Percentiles rank a stretch among this genome's conserved stretches.
Evolutionary conservation across 2,888 invertebrate species (phyloP).

Genomic region (Synanthedon formicaeformis): DNA sequence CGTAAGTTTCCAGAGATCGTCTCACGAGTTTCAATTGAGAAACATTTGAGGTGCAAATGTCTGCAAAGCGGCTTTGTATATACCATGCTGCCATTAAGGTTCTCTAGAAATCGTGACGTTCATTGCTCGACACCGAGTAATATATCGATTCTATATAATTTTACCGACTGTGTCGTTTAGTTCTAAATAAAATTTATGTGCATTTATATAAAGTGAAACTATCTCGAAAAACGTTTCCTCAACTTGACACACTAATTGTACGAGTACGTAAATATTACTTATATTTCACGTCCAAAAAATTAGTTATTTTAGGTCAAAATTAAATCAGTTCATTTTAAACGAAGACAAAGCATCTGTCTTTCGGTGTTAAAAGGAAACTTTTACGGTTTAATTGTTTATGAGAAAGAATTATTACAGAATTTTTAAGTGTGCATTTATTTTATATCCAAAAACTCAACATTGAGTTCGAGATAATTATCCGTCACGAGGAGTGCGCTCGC

Average conservation of each 20-base stretch:
- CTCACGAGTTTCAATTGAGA: slow-evolving; percentile 13
- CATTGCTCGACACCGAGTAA: slow-evolving; percentile 10
- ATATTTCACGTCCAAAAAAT: too few species aligned
- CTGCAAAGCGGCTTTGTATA: slow-evolving; percentile 2
- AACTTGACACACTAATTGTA: too few species aligned
- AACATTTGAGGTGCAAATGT: slow-evolving; percentile 12
- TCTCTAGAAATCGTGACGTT: slow-evolving; percentile 17
- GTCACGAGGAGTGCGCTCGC: slow-evolving; percentile 33
- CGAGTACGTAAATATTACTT: too few species aligned
- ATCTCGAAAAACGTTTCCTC: too few species aligned
- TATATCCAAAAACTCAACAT: background rate
- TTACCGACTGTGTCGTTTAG: background rate
- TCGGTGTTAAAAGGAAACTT: too few species aligned
- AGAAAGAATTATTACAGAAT: background rate
- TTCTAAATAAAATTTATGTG: too few species aligned
- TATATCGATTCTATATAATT: slow-evolving; percentile 15
- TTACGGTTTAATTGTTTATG: too few species aligned
- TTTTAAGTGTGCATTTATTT: background rate
- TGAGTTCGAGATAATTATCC: slow-evolving; percentile 39
- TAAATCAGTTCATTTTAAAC: too few species aligned
- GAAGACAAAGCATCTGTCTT: too few species aligned
- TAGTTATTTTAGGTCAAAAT: too few species aligned
- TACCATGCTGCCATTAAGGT: slow-evolving; percentile 3
- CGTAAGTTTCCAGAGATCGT: slow-evolving; percentile 13
- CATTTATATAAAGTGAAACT: too few species aligned